Conservation (phyloP, 2,888 invertebrate species). For the Koerneria pararmatus region DNA sequence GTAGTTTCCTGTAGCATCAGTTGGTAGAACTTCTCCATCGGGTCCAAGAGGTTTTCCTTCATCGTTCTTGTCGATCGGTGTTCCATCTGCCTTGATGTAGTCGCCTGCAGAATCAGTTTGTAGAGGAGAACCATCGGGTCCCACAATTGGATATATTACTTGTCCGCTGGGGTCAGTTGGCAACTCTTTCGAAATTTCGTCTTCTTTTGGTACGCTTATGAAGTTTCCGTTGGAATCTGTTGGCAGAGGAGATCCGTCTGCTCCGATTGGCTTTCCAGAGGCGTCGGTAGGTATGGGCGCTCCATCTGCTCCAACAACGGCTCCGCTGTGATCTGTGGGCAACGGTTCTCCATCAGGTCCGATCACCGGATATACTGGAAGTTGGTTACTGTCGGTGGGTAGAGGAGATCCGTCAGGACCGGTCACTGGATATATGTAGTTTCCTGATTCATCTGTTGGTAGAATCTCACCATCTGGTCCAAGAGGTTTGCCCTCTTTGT, state of each 20-base stretch:
- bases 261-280: conserved; percentile 31
- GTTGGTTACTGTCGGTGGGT: conserved; percentile 34
- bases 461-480: conserved; percentile 33
- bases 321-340: conserved; percentile 26
- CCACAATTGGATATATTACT: conserved; percentile 26
- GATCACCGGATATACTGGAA: conserved; percentile 36
- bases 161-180: conserved; percentile 25
- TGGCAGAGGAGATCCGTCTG: conserved; percentile 40
- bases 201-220: conserved; percentile 34
- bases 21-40: conserved; percentile 12
- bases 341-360: conserved; percentile 29
- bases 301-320: conserved; percentile 27
- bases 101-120: conserved; percentile 34
- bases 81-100: conserved; percentile 25
- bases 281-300: conserved; percentile 28
- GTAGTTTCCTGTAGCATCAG: conserved; percentile 26
- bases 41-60: conserved; percentile 34
- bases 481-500: conserved; percentile 36
- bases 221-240: conserved; percentile 36
- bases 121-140: conserved; percentile 33
- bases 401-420: conserved; percentile 27
- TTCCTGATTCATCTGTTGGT: conserved; percentile 26
- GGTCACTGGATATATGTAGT: conserved; percentile 17
- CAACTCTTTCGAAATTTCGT: conserved; percentile 21
- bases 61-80: conserved; percentile 26